phyloP scores from a whole-genome alignment of 2,888 invertebrate genomes.

The Hypomecis atomaria region DNA sequence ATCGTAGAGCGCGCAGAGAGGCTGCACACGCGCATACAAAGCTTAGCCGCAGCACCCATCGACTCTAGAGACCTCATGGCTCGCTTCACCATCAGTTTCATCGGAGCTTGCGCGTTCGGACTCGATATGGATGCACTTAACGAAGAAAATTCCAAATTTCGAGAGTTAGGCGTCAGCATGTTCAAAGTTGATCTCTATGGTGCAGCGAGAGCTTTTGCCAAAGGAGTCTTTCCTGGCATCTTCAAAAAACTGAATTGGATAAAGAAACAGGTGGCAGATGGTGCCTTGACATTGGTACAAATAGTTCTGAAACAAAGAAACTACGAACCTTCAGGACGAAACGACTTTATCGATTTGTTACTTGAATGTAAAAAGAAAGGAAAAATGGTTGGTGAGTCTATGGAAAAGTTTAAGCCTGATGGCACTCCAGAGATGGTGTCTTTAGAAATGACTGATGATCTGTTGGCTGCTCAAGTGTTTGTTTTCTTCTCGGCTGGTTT shows the following conservation, averaged over 20 bases:
- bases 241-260: conserved; percentile 11
- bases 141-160: conserved; percentile 54
- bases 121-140: conserved; percentile 56
- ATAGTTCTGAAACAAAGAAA: conserved; percentile 56
- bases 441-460: conserved; percentile 53
- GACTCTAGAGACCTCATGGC: conserved; percentile 61
- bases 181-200: conserved; percentile 36
- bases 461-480: conserved; percentile 61
- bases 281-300: conserved; percentile 37
- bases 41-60: conserved; percentile 48
- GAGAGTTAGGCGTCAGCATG: conserved; percentile 51
- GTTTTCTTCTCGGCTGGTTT: conserved; percentile 72
- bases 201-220: conserved; percentile 15
- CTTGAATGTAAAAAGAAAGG: conserved; percentile 56
- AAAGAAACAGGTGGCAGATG: conserved; percentile 42
- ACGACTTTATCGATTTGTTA: conserved; percentile 59
- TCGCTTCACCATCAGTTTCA: conserved; percentile 62
- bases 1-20: conserved; percentile 64
- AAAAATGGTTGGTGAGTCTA: conserved; percentile 58
- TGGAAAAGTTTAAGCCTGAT: conserved; percentile 52
- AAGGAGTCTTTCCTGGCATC: conserved; percentile 13
- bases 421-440: conserved; percentile 54
- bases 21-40: conserved; percentile 46
- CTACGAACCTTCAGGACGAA: conserved; percentile 55
- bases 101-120: conserved; percentile 63